Evolutionary conservation across 1,140 invertebrate genomes (phyloP), one percentile per base, ranked within the genome.

Genomic region (Subanguina moxae): DNA sequence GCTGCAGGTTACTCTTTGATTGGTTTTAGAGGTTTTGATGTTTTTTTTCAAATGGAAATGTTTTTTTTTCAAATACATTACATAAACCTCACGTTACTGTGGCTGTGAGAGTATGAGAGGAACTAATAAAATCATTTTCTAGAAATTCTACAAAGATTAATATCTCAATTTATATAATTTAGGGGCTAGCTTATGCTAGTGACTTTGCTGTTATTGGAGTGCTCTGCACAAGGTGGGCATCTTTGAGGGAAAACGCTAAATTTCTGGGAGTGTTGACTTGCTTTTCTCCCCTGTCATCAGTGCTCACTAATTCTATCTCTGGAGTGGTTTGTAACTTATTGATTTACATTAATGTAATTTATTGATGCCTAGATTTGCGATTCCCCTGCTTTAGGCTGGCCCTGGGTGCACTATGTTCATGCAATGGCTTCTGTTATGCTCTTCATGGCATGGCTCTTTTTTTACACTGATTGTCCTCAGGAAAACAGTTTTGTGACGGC

Each of bases 141-240:
- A 58, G 11, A 13, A 13, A 11, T 11, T 13, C 21, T 23, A 13
- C 11, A 11, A 58, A 58, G 57, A 58, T 11, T 21, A 58, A 11
- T 23, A 19, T 74, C 21, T 74, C 1, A 1, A 3, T n/a, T n/a
- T n/a, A n/a, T n/a, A n/a, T n/a, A n/a, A n/a, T 67, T 73, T 25
- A 66, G 65, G 71, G 69, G 17, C 25, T 70, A 8, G 62, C 46
- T 15, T 74, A 70, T 64, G 71, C 68, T 19, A 67, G 56, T 30
- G 68, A 70, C 71, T 70, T 70, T 70, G 68, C 68, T 17, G 68
- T 70, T 17, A 74, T 70, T 48, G 68, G 68, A 8, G 68, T 70
- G 23, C 21, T 70, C 17, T 75, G 72, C 43, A 74, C 69, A 11
- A 71, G 68, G 1, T 70, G 68, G 68, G 68, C 68, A 17, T 68